Conservation (phyloP, 2,797 vertebrate genomes). For the Takifugu rubripes region DNA sequence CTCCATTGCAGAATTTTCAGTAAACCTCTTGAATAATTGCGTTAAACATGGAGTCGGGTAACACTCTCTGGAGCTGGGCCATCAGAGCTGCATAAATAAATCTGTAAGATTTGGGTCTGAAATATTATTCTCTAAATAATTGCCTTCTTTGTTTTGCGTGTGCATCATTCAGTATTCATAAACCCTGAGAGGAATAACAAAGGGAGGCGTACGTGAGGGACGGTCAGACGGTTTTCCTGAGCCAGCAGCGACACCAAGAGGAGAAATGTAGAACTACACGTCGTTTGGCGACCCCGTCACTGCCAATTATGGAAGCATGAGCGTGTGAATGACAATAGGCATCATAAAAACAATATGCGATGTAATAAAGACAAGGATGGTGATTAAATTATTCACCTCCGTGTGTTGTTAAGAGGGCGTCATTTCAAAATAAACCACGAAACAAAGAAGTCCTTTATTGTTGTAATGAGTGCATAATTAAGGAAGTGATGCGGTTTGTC, state of each 20-base stretch:
- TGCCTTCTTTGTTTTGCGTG: slow-evolving; percentile 13
- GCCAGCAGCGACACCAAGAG: slow-evolving; percentile 61
- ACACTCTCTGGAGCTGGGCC: slow-evolving; percentile 7
- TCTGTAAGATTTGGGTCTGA: slow-evolving; percentile 5
- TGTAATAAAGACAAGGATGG: no score
- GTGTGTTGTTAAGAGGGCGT: no score
- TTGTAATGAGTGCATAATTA: no score
- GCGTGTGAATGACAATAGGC: neutral
- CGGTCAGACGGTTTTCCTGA: slow-evolving; percentile 28
- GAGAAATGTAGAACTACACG: slow-evolving; percentile 21
- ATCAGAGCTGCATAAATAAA: neutral
- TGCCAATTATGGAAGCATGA: neutral
- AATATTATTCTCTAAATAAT: slow-evolving; percentile 13
- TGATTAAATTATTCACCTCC: no score
- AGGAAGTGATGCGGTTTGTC: no score
- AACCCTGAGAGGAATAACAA: slow-evolving; percentile 26
- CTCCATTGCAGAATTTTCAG: slow-evolving; percentile 7
- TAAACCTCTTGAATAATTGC: neutral
- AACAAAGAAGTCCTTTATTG: no score
- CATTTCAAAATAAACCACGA: no score
- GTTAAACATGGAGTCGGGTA: slow-evolving; percentile 3
- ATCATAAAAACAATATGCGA: neutral
- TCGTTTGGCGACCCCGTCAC: neutral
- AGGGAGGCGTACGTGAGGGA: neutral
- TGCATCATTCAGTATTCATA: slow-evolving; percentile 17